Conservation (phyloP, 2,888 invertebrate genomes). For the Caenorhabditis sinica region DNA sequence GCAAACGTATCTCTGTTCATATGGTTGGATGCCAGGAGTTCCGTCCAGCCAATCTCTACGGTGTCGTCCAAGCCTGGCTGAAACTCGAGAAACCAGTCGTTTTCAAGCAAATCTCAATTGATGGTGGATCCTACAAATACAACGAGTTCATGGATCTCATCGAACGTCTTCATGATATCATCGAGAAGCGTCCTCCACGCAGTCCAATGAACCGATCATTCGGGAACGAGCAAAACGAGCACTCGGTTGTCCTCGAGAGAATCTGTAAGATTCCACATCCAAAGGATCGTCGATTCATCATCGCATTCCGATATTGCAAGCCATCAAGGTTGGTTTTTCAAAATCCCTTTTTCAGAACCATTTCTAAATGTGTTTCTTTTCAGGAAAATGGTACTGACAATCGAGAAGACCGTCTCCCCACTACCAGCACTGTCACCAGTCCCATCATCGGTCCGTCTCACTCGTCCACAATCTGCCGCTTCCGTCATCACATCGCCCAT, state of each 20-base stretch:
- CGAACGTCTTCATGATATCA: slow-evolving; percentile 44
- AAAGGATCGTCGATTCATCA: slow-evolving; percentile 36
- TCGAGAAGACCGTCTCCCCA: slow-evolving; percentile 27
- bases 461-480: slow-evolving; percentile 54
- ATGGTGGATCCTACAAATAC: slow-evolving; percentile 64
- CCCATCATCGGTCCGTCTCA: slow-evolving; percentile 36
- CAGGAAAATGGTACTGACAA: slow-evolving; percentile 63
- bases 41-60: slow-evolving; percentile 39
- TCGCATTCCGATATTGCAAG: slow-evolving; percentile 58
- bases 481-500: slow-evolving; percentile 45
- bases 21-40: slow-evolving; percentile 60
- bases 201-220: slow-evolving; percentile 50
- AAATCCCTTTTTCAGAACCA: too few species aligned
- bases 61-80: slow-evolving; percentile 49
- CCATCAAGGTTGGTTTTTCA: slow-evolving; percentile 47
- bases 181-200: slow-evolving; percentile 55
- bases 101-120: slow-evolving; percentile 62
- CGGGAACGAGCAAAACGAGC: slow-evolving; percentile 42
- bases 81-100: slow-evolving; percentile 18
- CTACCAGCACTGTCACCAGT: slow-evolving; percentile 49
- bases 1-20: slow-evolving; percentile 62
- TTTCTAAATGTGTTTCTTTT: too few species aligned
- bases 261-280: slow-evolving; percentile 50
- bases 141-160: slow-evolving; percentile 58
- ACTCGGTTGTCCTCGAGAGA: slow-evolving; percentile 49